Evolutionary conservation across 2,797 vertebrate genomes (phyloP).

Genomic region (Orientallactaga sibirica): DNA sequence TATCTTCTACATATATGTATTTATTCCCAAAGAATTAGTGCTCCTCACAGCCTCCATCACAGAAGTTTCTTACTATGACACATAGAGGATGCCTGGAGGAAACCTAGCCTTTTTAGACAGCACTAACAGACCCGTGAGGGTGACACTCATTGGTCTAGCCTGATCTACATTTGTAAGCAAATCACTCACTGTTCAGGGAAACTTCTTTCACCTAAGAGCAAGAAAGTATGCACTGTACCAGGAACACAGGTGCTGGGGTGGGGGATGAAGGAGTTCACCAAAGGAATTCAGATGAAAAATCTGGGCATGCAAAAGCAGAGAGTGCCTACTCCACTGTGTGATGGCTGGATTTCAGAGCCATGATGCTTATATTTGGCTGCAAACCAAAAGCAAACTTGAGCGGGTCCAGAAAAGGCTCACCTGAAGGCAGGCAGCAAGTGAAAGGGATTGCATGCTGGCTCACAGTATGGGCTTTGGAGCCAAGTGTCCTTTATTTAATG

Average conservation of each 20-base stretch:
- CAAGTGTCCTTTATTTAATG: background rate
- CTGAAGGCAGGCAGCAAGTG: background rate
- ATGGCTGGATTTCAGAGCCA: conserved; percentile 2
- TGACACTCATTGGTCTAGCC: background rate
- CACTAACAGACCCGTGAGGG: background rate
- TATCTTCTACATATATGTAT: too few relatives aligned
- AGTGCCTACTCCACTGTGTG: background rate
- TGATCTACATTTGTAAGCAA: background rate
- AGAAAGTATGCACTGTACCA: background rate
- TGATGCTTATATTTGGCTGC: background rate
- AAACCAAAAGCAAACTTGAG: conserved; percentile 27
- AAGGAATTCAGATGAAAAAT: background rate
- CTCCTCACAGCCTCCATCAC: too few relatives aligned
- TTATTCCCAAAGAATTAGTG: background rate
- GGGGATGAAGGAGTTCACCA: background rate
- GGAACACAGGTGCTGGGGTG: background rate
- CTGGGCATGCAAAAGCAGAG: background rate
- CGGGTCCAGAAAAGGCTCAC: background rate
- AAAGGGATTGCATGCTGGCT: background rate
- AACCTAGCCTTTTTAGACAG: too few relatives aligned
- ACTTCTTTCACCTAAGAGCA: background rate
- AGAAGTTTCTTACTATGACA: too few relatives aligned
- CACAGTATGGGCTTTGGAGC: background rate
- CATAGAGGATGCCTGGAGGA: too few relatives aligned
- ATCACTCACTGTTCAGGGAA: background rate